These are phyloP conservation scores for Enoplosus armatus DNA, from an alignment of 2,797 vertebrate genomes.

Conservation along the genomic window DNA sequence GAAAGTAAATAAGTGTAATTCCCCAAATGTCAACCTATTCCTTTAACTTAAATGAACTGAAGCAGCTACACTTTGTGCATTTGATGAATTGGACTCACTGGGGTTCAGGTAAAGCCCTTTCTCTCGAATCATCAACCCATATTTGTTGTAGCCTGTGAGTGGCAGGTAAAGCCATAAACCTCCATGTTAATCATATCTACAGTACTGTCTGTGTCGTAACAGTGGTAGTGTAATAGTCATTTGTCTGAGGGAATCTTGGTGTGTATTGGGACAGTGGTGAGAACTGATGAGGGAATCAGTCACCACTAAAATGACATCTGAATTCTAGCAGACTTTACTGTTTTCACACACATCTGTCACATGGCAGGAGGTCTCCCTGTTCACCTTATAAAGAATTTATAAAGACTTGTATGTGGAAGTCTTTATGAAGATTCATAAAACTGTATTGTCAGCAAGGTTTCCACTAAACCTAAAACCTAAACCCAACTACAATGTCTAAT, in stretches of 20 bases:
- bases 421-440: neutral
- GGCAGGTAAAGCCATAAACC: neutral
- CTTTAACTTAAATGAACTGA: neutral
- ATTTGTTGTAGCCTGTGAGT: neutral
- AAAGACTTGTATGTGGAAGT: neutral
- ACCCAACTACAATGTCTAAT: neutral
- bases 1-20: neutral
- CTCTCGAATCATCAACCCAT: neutral
- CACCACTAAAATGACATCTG: constrained; percentile 73
- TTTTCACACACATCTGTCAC: constrained; percentile 43
- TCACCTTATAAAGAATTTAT: neutral
- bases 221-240: too few relatives aligned
- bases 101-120: neutral
- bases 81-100: neutral
- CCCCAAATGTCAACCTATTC: neutral
- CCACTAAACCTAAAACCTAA: neutral
- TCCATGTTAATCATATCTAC: neutral
- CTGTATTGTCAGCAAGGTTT: neutral
- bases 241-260: neutral
- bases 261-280: neutral
- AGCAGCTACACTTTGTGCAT: neutral
- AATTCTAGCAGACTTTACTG: constrained; percentile 47
- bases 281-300: constrained; percentile 9
- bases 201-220: too few relatives aligned
- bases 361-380: constrained; percentile 8